Evolutionary conservation across 2,113 vertebrate genomes (phyloP), one percentile per base, ranked within the genome.

Genomic region (Solea solea): DNA sequence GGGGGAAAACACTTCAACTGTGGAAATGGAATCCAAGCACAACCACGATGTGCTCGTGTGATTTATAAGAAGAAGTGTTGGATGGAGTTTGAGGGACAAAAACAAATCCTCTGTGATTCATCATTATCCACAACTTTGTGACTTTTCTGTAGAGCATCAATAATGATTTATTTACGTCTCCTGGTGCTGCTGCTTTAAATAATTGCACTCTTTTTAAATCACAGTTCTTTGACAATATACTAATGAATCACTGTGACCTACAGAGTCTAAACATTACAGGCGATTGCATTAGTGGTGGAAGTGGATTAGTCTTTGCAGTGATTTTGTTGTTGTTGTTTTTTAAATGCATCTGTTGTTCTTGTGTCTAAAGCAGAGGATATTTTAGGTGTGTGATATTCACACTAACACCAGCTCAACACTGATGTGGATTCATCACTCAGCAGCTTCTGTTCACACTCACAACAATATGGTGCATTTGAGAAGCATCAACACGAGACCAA

Each of bases 291-390:
- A 7, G 10, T 42, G 28, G 21, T 42, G 9, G 12, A 28, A 58
- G 15, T 59, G 9, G 40, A 42, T 64, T 46, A 55, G 9, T 11
- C 12, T 27, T 69, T 65, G 8, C 9, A 27, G 63, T 68, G 49
- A 61, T 42, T 57, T 16, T 11, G 45, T 14, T 48, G 45, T 48
- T 5, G 45, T 12, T 48, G 11, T 13, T 13, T 1, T 46, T 48
- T 48, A 4, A 5, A 34, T 21, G 44, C 5, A 16, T 42, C 9
- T 44, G 8, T 16, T 7, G 4, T 46, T 44, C 3, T 59, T 69
- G 49, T 67, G 14, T 64, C 41, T 16, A 25, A 21, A 48, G 12
- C 4, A 16, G 14, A 1, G 60, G 1, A 64, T 15, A 7, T 41
- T 59, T 2, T 28, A 50, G 28, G 41, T 42, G 45, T n/a, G 25